Evolutionary conservation across 2,113 vertebrate genomes (phyloP), one percentile per base, ranked within the genome.

Genomic region (Suncus etruscus): DNA sequence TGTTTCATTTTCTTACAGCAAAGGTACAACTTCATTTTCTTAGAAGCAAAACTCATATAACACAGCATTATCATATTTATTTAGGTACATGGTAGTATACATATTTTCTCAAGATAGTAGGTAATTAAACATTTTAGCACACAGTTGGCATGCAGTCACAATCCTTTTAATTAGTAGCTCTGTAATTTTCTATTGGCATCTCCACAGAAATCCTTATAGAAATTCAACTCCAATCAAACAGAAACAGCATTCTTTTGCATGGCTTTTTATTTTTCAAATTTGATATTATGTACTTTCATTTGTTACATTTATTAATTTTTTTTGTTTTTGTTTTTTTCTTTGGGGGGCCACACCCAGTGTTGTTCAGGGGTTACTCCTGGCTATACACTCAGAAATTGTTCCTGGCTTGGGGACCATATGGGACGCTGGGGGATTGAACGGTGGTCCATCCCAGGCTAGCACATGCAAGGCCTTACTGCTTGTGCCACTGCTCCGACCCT

Each of bases 241-340:
- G 6, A 79, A 86, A 82, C 24, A 58, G 78, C 3, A 70, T 39
- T 32, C 50, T 77, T 32, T 66, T 51, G 1, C 27, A 50, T 84
- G 14, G 20, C 25, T 61, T 93, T 9, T 48, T 82, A 73, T 72
- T 3, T 9, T 94, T 65, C 63, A 39, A 81, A 81, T 89, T 87
- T 7, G 4, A 78, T 31, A 32, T 6, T 83, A 63, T 51, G 18
- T 7, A 51, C 25, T 76, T 94, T 83, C 79, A 83, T 89, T 86
- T 90, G 7, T 87, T 74, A n/a, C 11, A 29, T 58, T 10, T 29
- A 8, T 85, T 72, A 15, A 70, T 86, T 39, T 39, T 3, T 3
- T 39, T 39, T 39, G 5, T 39, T 39, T 39, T 39, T 39, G 39
- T 3, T 39, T 39, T 39, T 39, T 39, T n/a, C n/a, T n/a, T n/a